phyloP scores from a whole-genome alignment of 1,140 invertebrate genomes.

The Hyles vespertilio region DNA sequence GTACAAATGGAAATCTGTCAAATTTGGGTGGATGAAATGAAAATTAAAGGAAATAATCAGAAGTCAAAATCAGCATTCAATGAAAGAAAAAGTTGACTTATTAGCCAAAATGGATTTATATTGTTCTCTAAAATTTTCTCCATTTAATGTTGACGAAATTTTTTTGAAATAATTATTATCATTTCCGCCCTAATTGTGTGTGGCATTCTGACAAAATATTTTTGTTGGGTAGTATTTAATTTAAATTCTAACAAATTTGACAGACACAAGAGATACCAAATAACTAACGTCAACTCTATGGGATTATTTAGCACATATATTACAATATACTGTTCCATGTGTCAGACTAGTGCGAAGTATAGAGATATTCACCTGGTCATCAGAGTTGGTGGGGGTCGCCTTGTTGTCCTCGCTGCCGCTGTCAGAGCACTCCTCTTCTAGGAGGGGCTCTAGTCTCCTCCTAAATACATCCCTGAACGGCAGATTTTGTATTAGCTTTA shows the following conservation, averaged over 20 bases:
- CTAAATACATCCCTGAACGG: slow-evolving; percentile 64
- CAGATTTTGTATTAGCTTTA: no score
- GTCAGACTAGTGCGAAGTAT: slow-evolving; percentile 8
- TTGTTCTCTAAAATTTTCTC: no score
- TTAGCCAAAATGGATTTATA: no score
- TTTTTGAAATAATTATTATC: no score
- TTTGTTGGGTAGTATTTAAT: not conserved
- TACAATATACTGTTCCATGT: no score
- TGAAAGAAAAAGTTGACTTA: no score
- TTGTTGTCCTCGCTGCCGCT: slow-evolving; percentile 70
- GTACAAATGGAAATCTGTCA: slow-evolving; percentile 11
- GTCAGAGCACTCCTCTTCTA: slow-evolving; percentile 81
- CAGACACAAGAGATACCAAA: no score
- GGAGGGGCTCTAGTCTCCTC: slow-evolving; percentile 80
- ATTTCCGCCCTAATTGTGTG: no score
- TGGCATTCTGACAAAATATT: no score
- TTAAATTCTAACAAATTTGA: not conserved
- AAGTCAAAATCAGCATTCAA: no score
- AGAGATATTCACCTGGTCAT: slow-evolving; percentile 76
- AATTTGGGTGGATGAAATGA: slow-evolving; percentile 3
- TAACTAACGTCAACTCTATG: not conserved
- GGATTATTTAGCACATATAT: slow-evolving; percentile 3
- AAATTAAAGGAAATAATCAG: no score
- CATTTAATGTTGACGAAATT: no score
- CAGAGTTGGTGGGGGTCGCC: slow-evolving; percentile 68